phyloP scores from a whole-genome alignment of 2,113 vertebrate species.

The Callopanchax toddi region DNA sequence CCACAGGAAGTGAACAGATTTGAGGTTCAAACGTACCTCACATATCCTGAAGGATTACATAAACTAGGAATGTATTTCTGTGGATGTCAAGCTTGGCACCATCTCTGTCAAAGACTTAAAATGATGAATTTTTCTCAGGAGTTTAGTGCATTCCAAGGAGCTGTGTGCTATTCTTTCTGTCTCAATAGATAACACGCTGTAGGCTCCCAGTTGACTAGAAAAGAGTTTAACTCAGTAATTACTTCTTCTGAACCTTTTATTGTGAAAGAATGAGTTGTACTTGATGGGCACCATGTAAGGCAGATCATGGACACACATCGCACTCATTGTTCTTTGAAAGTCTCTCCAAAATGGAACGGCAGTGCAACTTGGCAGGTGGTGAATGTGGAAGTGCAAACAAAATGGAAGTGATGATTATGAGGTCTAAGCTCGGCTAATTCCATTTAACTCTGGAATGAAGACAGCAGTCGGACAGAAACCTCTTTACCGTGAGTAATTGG shows the following conservation, averaged over 20 bases:
- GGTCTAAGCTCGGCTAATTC: slow-evolving; percentile 56
- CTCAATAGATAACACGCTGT: slow-evolving; percentile 42
- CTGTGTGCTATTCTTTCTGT: slow-evolving; percentile 32
- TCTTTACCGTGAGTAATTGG: slow-evolving; percentile 51
- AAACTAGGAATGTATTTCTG: slow-evolving; percentile 8
- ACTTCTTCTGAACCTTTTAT: slow-evolving; percentile 46
- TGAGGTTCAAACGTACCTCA: slow-evolving; percentile 18
- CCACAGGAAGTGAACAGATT: slow-evolving; percentile 14
- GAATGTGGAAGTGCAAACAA: slow-evolving; percentile 50
- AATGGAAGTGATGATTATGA: slow-evolving; percentile 44
- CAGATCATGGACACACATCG: slow-evolving; percentile 35
- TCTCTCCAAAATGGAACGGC: slow-evolving; percentile 48
- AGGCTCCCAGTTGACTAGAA: slow-evolving; percentile 22
- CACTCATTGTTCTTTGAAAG: slow-evolving; percentile 55
- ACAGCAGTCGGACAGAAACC: slow-evolving; percentile 28
- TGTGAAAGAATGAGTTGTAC: slow-evolving; percentile 42
- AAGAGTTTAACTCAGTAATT: slow-evolving; percentile 58
- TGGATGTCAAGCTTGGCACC: slow-evolving; percentile 10
- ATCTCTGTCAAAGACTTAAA: slow-evolving; percentile 23
- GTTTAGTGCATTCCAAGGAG: slow-evolving; percentile 27
- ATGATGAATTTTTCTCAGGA: slow-evolving; percentile 35
- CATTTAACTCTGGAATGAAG: slow-evolving; percentile 56
- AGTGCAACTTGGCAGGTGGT: slow-evolving; percentile 53
- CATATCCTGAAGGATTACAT: slow-evolving; percentile 37
- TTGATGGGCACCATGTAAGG: slow-evolving; percentile 40